Conservation (phyloP, 2,797 vertebrate species). For the Vultur gryphus region DNA sequence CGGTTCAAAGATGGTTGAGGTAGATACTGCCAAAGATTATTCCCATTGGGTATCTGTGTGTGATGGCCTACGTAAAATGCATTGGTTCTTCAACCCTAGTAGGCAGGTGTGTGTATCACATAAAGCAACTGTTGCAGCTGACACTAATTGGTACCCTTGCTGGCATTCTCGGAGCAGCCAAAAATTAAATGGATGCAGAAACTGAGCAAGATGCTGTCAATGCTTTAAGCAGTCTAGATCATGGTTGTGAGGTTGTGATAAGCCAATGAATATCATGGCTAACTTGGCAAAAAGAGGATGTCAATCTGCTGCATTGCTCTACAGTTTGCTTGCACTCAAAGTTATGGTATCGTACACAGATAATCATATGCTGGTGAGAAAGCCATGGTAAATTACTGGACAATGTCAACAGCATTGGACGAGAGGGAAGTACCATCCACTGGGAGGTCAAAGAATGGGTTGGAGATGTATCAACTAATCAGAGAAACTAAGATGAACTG, state of each 20-base stretch:
- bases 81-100: neutral
- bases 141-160: constrained; percentile 29
- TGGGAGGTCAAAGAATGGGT: neutral
- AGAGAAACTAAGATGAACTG: neutral
- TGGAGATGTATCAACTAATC: neutral
- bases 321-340: neutral
- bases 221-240: neutral
- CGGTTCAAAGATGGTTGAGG: neutral
- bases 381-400: neutral
- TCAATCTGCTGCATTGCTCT: neutral
- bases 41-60: neutral
- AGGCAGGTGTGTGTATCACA: constrained; percentile 20
- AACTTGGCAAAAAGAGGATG: neutral
- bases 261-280: neutral
- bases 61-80: constrained; percentile 41
- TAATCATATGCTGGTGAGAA: neutral
- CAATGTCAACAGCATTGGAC: neutral
- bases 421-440: neutral
- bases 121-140: constrained; percentile 18
- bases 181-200: constrained; percentile 11
- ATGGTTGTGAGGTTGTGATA: neutral
- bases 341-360: neutral
- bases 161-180: constrained; percentile 8
- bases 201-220: neutral
- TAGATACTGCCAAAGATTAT: constrained; percentile 9